Conservation (phyloP, 2,797 vertebrate species). For the Oreochromis grahami region DNA sequence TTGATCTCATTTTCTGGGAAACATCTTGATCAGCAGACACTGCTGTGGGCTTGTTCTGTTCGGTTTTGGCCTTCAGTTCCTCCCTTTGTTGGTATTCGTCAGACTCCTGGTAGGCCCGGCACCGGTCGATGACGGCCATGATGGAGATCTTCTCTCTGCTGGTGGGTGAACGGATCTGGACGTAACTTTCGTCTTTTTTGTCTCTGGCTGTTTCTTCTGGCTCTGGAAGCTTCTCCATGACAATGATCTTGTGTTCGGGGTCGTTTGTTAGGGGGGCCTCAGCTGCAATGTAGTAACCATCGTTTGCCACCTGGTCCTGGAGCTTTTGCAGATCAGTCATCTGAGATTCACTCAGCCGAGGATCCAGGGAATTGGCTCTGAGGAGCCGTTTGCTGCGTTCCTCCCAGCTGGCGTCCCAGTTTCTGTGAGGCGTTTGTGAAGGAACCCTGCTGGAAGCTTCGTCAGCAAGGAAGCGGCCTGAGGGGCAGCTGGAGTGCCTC, state of each 20-base stretch:
- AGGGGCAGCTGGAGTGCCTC: conserved; percentile 47
- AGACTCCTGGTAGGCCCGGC: conserved; percentile 80
- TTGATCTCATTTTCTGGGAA: not conserved
- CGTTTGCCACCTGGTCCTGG: not conserved
- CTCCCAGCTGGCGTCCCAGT: not conserved
- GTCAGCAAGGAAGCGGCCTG: not conserved
- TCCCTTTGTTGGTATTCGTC: conserved; percentile 72
- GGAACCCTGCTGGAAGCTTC: not conserved
- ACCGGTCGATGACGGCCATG: conserved; percentile 77
- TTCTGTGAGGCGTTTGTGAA: not conserved
- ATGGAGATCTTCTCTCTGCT: conserved; percentile 81
- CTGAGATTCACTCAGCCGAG: not conserved
- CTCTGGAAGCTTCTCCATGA: conserved; percentile 76
- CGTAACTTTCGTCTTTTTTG: conserved; percentile 49
- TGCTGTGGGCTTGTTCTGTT: not conserved
- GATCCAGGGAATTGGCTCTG: conserved; percentile 52
- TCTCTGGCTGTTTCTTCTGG: not conserved
- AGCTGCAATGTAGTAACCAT: conserved; percentile 63
- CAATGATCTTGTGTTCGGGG: conserved; percentile 61
- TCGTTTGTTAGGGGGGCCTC: conserved; percentile 63
- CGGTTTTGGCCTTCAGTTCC: conserved; percentile 24
- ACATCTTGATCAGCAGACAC: not conserved
- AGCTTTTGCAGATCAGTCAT: conserved; percentile 33
- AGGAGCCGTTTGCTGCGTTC: conserved; percentile 14
- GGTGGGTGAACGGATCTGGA: conserved; percentile 83